Percentiles rank a stretch among this genome's conserved stretches.
These are phyloP conservation scores for Diaphora mendica DNA, from an alignment of 2,888 invertebrate species.

Conservation along the genomic window DNA sequence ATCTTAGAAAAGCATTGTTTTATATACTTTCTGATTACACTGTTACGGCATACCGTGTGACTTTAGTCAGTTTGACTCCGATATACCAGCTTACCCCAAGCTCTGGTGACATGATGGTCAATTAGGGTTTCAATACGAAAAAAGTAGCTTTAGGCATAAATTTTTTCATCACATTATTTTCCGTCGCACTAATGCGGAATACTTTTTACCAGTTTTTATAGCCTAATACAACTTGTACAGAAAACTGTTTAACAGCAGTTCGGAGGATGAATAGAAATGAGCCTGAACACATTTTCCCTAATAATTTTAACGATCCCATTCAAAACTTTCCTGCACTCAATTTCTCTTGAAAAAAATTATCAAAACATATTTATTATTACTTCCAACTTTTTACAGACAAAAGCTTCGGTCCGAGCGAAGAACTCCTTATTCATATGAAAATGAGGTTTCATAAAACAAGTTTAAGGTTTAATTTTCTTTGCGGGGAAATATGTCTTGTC, in stretches of 20 bases:
- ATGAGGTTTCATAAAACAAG: not conserved
- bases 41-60: not conserved
- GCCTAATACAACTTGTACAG: slow-evolving; percentile 1
- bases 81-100: not conserved
- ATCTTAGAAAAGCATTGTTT: too few species aligned
- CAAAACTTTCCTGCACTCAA: slow-evolving; percentile 34
- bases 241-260: slow-evolving; percentile 13
- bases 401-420: slow-evolving; percentile 27
- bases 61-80: not conserved
- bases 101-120: not conserved
- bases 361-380: slow-evolving; percentile 49
- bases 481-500: slow-evolving; percentile 28
- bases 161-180: not conserved
- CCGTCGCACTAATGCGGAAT: not conserved
- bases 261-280: slow-evolving; percentile 8
- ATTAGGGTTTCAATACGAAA: not conserved
- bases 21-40: too few species aligned
- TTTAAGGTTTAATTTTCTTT: slow-evolving; percentile 30
- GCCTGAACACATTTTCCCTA: slow-evolving; percentile 23
- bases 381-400: slow-evolving; percentile 42
- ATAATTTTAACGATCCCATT: slow-evolving; percentile 31
- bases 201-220: not conserved
- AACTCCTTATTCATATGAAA: slow-evolving; percentile 18
- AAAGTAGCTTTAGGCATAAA: not conserved
- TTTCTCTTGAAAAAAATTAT: slow-evolving; percentile 40